Evolutionary conservation across 2,797 vertebrate species (phyloP).

Genomic region (Argya squamiceps): DNA sequence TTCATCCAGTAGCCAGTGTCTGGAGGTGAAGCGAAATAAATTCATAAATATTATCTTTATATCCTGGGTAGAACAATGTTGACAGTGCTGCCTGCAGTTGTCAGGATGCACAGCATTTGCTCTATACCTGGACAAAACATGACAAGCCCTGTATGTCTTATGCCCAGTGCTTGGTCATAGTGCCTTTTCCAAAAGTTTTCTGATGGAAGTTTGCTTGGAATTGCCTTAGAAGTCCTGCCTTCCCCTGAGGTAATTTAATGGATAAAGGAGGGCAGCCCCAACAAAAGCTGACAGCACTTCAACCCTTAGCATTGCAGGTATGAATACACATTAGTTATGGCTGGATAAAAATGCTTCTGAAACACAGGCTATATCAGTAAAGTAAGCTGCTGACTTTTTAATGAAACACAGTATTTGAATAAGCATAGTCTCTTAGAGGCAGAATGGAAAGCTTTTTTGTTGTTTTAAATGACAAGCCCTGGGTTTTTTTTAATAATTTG

Average conservation of each 20-base stretch:
- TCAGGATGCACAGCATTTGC: background rate
- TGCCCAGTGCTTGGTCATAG: background rate
- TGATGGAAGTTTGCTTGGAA: slow-evolving; percentile 7
- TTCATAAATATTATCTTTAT: background rate
- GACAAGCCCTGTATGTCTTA: background rate
- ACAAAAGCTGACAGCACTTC: slow-evolving; percentile 7
- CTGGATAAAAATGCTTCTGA: background rate
- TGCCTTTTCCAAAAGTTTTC: background rate
- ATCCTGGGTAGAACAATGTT: background rate
- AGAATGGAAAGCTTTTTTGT: background rate
- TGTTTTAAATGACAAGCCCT: background rate
- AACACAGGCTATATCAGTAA: background rate
- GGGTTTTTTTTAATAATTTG: background rate
- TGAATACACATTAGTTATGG: background rate
- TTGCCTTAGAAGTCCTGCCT: background rate
- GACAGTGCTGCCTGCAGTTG: background rate
- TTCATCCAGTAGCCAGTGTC: background rate
- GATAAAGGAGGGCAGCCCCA: slow-evolving; percentile 9
- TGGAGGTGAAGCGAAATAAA: background rate
- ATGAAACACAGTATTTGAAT: background rate
- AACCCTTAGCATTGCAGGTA: background rate
- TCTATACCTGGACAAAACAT: background rate
- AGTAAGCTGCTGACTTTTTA: background rate
- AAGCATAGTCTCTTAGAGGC: background rate
- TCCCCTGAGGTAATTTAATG: background rate